Base-by-base conservation (phyloP, 2,797 vertebrate species). In the Brotula barbata region DNA sequence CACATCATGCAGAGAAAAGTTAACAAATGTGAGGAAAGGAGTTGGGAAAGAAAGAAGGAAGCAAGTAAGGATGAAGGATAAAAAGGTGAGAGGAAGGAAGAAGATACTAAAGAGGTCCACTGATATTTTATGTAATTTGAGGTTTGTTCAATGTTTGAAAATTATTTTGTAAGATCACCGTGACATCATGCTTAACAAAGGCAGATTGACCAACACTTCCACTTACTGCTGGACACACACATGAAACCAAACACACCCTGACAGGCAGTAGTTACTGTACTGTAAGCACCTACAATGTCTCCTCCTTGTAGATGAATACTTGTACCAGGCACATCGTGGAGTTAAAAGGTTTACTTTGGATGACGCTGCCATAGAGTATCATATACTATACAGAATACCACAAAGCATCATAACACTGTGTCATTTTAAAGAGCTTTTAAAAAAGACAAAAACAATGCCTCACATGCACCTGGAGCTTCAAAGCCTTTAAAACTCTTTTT, bases 381-480 rank as follows among this genome's bases (percentile, higher is more conserved):
- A 66, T 52, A 62, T 71, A 70, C 58, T 25, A 59, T 33, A 49
- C 54, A 75, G 36, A 37, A 57, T 58, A 64, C 74, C 48, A 52
- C n/a, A n/a, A n/a, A 65, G 58, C 53, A 73, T 70, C 47, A 61
- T 60, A 80, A 71, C 56, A 59, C 47, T 15, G 25, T 66, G 62
- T 54, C 53, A 68, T 81, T 83, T 84, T 77, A 71, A 86, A 76
- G 57, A 77, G 53, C 57, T 72, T 66, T 74, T 66, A 69, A 67
- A 81, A 44, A 48, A 71, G 58, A 81, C 58, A 74, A 75, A 82
- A 83, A 77, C 62, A 84, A 74, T 67, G 72, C 68, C 61, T 81
- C 46, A 17, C 19, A 68, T 82, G 86, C 87, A 89, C 84, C 87
- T 89, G 87, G 83, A 66, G 66, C 74, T 86, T 88, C 78, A 88